phyloP scores from a whole-genome alignment of 2,888 invertebrate genomes.

The Limnephilus rhombicus region DNA sequence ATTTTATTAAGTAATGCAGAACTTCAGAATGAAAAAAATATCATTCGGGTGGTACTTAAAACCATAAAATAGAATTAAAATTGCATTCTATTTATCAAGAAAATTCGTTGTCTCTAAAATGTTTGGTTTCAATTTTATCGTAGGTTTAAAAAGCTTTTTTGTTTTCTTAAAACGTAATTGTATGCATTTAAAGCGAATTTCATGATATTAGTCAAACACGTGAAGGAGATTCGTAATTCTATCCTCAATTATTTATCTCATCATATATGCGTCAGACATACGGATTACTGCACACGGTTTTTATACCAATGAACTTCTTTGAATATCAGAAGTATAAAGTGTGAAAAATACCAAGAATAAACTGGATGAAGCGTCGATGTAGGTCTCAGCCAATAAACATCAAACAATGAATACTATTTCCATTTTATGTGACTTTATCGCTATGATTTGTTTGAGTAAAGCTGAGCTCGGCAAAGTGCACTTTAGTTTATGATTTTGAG shows the following conservation, averaged over 20 bases:
- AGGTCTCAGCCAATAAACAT: constrained; percentile 15
- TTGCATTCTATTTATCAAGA: no score
- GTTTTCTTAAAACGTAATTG: no score
- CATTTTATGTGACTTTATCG: constrained; percentile 43
- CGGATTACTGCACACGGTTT: neutral
- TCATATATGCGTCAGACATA: neutral
- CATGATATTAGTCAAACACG: neutral
- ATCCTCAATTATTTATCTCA: neutral
- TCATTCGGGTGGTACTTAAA: neutral
- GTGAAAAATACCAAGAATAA: neutral
- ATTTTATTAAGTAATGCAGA: no score
- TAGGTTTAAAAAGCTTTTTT: no score
- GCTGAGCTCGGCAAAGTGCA: constrained; percentile 18
- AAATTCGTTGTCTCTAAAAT: no score
- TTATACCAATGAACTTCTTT: neutral
- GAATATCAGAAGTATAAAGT: neutral
- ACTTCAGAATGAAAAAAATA: neutral
- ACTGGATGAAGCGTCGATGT: constrained; percentile 33
- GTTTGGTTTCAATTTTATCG: no score
- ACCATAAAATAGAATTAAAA: no score
- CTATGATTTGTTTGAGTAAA: constrained; percentile 38
- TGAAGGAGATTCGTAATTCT: neutral
- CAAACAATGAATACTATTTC: constrained; percentile 42
- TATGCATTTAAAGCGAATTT: neutral
- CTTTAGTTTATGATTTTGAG: neutral